Base-by-base conservation (phyloP, 2,113 vertebrate species). In the Tachuris rubrigastra region DNA sequence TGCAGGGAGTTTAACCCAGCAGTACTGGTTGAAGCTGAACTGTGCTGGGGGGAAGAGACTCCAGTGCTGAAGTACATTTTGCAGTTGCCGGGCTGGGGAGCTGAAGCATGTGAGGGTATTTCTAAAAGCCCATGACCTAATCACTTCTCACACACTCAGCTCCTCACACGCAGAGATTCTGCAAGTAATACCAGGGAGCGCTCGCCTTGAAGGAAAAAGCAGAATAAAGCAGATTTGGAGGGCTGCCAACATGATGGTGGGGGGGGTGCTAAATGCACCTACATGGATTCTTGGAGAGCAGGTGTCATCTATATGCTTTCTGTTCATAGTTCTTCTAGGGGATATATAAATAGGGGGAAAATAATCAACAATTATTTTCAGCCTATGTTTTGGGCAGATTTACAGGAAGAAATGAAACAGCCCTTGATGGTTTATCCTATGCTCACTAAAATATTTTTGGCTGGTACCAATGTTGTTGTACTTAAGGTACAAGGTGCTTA, bases 1-100 rank as follows among this genome's bases (percentile, higher is more conserved):
- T 94, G 89, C 93, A 97, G 50, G 81, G 95, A 94, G 89, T 95
- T 96, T 86, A 96, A 92, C 89, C 77, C 92, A 96, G 68, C 49
- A 15, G 85, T 92, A 55, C 69, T 94, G 93, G 94, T 93, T 59
- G 76, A 86, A 71, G 82, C 67, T 91, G 96, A 96, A 91, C 83
- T 75, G 79, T 50, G 44, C 46, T 72, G 50, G 10, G 69, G 69
- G 46, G 13, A 66, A 44, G 82, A 77, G 25, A n/a, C 59, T 88
- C 72, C 79, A 62, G 14, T 4, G 39, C 41, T 71, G 13, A 90
- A 95, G 95, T 33, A 71, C 79, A 68, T 21, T 31, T n/a, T 95
- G 90, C 83, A 81, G 76, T 79, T 83, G 16, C 1, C 5, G 74
- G 66, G 80, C 52, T 92, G 68, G 90, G 95, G 30, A 97, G 89